Evolutionary conservation across 2,797 vertebrate genomes (phyloP).

Genomic region (Danio tinwini): DNA sequence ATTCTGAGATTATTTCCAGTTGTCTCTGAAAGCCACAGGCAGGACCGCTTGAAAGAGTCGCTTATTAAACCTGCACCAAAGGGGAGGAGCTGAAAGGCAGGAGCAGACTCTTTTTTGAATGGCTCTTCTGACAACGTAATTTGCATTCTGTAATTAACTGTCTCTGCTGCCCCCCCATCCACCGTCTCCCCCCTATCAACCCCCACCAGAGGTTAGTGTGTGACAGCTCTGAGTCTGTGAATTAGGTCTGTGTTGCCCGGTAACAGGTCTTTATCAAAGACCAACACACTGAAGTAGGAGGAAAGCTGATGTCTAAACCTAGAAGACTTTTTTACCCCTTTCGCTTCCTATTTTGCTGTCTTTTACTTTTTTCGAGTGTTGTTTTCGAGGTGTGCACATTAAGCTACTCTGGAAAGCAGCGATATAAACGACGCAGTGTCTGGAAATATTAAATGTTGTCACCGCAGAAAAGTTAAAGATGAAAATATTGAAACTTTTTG

Average conservation of each 20-base stretch:
- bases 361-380: background rate
- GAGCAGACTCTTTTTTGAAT: constrained; percentile 67
- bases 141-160: constrained; percentile 83
- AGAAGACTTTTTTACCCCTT: constrained; percentile 9
- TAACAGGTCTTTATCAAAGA: constrained; percentile 74
- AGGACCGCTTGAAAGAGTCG: constrained; percentile 58
- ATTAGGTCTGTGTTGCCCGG: constrained; percentile 72
- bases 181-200: constrained; percentile 30
- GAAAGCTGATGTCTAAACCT: constrained; percentile 53
- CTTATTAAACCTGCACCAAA: constrained; percentile 70
- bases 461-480: background rate
- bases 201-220: constrained; percentile 64
- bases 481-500: background rate
- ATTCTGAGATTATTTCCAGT: constrained; percentile 67
- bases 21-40: constrained; percentile 65
- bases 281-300: constrained; percentile 62
- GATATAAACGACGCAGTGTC: background rate
- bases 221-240: constrained; percentile 68
- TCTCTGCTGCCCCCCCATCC: constrained; percentile 59
- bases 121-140: constrained; percentile 76
- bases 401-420: background rate
- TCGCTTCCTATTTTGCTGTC: background rate
- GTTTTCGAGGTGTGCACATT: background rate
- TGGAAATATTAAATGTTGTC: background rate
- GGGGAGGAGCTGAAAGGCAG: constrained; percentile 65